Percentiles rank a stretch among this genome's conserved stretches.
Evolutionary conservation across 1,140 invertebrate genomes (phyloP).

Genomic region (Frieseomelitta varia): DNA sequence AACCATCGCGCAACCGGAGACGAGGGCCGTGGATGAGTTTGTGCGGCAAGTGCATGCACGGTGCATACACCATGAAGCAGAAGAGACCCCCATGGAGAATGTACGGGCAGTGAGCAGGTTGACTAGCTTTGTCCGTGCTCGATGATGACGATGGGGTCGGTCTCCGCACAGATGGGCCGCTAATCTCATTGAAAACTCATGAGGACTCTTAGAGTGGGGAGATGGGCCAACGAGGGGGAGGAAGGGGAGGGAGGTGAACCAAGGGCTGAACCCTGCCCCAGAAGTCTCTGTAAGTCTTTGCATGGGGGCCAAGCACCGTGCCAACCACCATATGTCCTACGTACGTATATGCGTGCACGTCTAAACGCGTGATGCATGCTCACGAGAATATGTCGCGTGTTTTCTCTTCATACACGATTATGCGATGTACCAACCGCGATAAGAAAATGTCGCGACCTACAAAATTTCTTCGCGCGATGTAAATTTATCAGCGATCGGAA

Average conservation of each 20-base stretch:
- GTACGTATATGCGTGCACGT: constrained; percentile 77
- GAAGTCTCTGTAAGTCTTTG: constrained; percentile 67
- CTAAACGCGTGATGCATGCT: constrained; percentile 51
- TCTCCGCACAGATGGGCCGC: constrained; percentile 81
- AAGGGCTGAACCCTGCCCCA: constrained; percentile 61
- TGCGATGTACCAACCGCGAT: neutral
- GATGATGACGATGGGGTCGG: constrained; percentile 79
- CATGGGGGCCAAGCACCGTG: constrained; percentile 74
- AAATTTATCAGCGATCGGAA: neutral
- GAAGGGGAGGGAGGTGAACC: constrained; percentile 44
- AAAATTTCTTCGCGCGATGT: neutral
- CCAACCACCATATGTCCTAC: constrained; percentile 82
- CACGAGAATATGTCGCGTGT: constrained; percentile 56
- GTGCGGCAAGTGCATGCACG: constrained; percentile 76
- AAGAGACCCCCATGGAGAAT: constrained; percentile 70
- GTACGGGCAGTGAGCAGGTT: constrained; percentile 78
- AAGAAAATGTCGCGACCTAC: neutral
- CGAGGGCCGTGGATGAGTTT: constrained; percentile 53
- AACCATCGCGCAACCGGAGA: constrained; percentile 35
- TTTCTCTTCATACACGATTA: constrained; percentile 33
- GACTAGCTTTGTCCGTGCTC: constrained; percentile 79
- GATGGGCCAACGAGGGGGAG: constrained; percentile 37
- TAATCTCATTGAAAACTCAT: constrained; percentile 83
- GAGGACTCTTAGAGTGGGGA: constrained; percentile 77
- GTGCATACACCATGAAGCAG: constrained; percentile 52